Evolutionary conservation across 2,113 vertebrate species (phyloP), one percentile per base, ranked within the genome.

Genomic region (Mastomys natalensis): DNA sequence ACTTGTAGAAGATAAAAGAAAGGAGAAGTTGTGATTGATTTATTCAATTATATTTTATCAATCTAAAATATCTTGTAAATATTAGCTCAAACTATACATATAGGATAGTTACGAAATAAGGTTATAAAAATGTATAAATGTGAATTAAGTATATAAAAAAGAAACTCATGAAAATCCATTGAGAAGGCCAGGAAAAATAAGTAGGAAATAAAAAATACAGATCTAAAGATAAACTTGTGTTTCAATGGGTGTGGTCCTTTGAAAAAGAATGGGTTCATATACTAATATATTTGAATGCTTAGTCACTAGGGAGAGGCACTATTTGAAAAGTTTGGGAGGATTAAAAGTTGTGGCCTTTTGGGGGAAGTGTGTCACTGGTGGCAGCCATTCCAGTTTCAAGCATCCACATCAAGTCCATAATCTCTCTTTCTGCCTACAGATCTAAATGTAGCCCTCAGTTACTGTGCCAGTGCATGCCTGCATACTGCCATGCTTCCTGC

Each of bases 281-380:
- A 22, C 4, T n/a, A 11, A 7, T 13, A 10, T 3, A 81, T 81
- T n/a, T n/a, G 34, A 81, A 58, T 58, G 34, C 34, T n/a, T 24
- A n/a, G 53, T n/a, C 1, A 81, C 21, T 10, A n/a, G 6, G 11
- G 2, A n/a, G 34, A 13, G 5, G 53, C 1, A 24, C 51, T n/a
- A n/a, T n/a, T n/a, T n/a, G n/a, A 15, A 81, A n/a, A 21, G 21
- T 21, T 80, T 37, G 5, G 48, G 55, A 55, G 29, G 76, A 80
- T 34, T 53, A 34, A 53, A 31, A 11, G 48, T 9, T 78, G 51
- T 37, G 37, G 19, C 78, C 11, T 7, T 58, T 78, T 81, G n/a
- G 21, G 9, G 5, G 19, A 58, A 58, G 2, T n/a, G 2, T 58
- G 31, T n/a, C 37, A n/a, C 1, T 24, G 9, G 19, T 29, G 51